Evolutionary conservation across 2,797 vertebrate genomes (phyloP).

Genomic region (Rhinoraja longicauda): DNA sequence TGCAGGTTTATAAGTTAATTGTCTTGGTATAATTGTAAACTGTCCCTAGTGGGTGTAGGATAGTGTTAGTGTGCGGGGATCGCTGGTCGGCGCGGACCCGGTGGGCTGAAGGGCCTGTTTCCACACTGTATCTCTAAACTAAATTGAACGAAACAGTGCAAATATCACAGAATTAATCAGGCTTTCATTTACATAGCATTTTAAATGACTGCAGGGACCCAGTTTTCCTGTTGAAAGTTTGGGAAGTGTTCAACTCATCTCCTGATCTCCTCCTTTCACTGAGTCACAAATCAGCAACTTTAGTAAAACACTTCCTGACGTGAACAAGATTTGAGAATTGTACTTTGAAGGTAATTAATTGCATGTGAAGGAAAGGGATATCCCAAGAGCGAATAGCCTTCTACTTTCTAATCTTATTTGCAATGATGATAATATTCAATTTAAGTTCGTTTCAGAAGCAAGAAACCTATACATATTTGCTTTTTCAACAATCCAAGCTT

Average conservation of each 20-base stretch:
- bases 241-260: not conserved
- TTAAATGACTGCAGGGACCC: not conserved
- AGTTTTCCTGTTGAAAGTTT: not conserved
- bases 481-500: not conserved
- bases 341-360: not conserved
- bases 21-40: too few species aligned
- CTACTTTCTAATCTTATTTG: not conserved
- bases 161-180: not conserved
- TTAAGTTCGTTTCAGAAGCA: not conserved
- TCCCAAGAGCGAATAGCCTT: not conserved
- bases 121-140: too few species aligned
- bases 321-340: too few species aligned
- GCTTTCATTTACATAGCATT: not conserved
- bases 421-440: not conserved
- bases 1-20: too few species aligned
- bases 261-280: not conserved
- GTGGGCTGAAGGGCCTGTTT: too few species aligned
- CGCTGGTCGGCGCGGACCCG: too few species aligned
- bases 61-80: too few species aligned
- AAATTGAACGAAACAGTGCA: not conserved
- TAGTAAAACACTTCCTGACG: too few species aligned
- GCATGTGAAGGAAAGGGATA: not conserved
- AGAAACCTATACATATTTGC: not conserved
- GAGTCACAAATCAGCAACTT: too few species aligned
- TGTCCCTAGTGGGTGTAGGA: too few species aligned